Conservation (phyloP, 2,797 vertebrate species). For the Arrhamphus sclerolepis region DNA sequence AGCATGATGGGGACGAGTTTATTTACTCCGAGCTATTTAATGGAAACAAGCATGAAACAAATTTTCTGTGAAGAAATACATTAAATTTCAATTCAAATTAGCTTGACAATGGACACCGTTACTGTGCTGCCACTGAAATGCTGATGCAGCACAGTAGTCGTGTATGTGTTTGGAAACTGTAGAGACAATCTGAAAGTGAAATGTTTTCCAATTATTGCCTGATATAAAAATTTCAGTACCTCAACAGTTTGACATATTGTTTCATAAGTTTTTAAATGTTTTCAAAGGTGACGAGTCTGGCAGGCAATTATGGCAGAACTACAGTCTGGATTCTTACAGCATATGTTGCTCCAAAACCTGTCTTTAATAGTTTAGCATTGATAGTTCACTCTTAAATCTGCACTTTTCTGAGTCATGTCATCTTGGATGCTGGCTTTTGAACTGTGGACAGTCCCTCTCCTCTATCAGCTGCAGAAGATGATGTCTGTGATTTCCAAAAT, state of each 20-base stretch:
- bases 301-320: too few relatives aligned
- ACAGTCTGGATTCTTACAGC: not conserved
- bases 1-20: too few relatives aligned
- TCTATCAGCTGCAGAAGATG: not conserved
- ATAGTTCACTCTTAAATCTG: not conserved
- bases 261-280: not conserved
- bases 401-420: not conserved
- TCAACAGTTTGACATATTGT: not conserved
- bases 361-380: not conserved
- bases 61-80: too few relatives aligned
- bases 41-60: too few relatives aligned
- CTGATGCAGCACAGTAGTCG: too few relatives aligned
- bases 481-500: not conserved
- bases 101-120: too few relatives aligned
- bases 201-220: constrained; percentile 1
- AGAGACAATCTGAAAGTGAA: not conserved
- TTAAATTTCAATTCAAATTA: too few relatives aligned
- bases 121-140: too few relatives aligned
- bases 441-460: not conserved
- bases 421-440: not conserved
- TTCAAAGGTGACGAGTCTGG: not conserved
- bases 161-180: not conserved
- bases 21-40: too few relatives aligned
- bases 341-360: not conserved
- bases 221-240: not conserved